A percentile compares a stretch with the other conserved stretches of the same genome.
phyloP scores from a whole-genome alignment of 2,113 vertebrate species.

The Neolamprologus falcicula region DNA sequence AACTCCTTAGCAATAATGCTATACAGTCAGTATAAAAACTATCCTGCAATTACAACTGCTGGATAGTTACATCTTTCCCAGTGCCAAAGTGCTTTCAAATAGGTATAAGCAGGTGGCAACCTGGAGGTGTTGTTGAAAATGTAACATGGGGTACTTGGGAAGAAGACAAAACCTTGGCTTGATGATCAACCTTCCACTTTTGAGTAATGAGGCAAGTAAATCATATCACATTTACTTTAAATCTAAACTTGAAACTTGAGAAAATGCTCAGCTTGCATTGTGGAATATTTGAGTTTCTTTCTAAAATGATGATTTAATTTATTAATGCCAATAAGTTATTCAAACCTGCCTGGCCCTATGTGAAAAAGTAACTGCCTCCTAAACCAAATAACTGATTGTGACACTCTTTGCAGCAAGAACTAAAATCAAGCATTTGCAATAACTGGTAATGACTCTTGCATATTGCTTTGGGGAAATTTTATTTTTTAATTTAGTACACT shows the following conservation, averaged over 20 bases:
- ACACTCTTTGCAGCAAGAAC: not conserved
- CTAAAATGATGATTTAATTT: not conserved
- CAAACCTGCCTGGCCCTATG: not conserved
- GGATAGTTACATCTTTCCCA: not conserved
- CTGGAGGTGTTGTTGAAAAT: not conserved
- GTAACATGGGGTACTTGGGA: too few relatives aligned
- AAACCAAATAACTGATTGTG: not conserved
- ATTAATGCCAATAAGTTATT: not conserved
- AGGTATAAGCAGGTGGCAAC: not conserved
- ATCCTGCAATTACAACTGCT: not conserved
- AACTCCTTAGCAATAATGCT: not conserved
- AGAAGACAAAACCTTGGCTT: not conserved
- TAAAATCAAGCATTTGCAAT: not conserved
- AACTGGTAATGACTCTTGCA: not conserved
- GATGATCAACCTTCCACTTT: not conserved
- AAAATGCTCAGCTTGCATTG: not conserved
- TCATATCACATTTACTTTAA: not conserved
- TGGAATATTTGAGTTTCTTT: not conserved
- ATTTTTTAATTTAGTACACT: not conserved
- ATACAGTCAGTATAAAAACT: not conserved
- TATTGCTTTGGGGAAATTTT: not conserved
- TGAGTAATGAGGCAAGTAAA: not conserved
- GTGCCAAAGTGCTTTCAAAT: rapidly evolving
- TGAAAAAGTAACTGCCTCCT: rapidly evolving
- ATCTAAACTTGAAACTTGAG: not conserved